phyloP scores from a whole-genome alignment of 2,113 vertebrate genomes.

The Leucosticte australis region DNA sequence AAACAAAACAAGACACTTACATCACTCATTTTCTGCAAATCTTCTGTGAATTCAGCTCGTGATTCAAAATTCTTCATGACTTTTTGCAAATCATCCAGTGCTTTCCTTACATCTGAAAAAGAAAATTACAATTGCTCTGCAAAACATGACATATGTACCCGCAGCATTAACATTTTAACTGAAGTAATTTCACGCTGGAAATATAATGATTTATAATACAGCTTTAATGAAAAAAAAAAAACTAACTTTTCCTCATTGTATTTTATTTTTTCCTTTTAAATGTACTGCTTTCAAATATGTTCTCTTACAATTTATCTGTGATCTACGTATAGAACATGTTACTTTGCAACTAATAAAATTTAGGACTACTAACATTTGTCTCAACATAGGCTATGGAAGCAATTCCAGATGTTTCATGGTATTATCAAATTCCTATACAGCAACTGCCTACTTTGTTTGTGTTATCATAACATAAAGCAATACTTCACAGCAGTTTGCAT shows the following conservation, averaged over 20 bases:
- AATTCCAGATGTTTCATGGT: conserved; percentile 16
- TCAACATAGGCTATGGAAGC: neutral
- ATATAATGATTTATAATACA: conserved; percentile 29
- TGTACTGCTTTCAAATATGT: neutral
- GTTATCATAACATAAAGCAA: conserved; percentile 9
- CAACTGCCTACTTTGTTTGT: neutral
- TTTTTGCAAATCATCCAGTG: conserved; percentile 86
- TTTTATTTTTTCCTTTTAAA: conserved; percentile 37
- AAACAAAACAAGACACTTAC: conserved; percentile 67
- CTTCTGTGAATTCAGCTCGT: conserved; percentile 81
- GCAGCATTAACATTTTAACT: conserved; percentile 43
- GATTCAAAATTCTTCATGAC: conserved; percentile 91
- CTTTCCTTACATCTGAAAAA: conserved; percentile 87
- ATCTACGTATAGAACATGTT: neutral
- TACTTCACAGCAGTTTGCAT: conserved; percentile 39
- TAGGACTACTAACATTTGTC: conserved; percentile 7
- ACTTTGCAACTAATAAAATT: conserved; percentile 27
- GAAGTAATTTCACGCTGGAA: conserved; percentile 35
- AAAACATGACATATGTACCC: conserved; percentile 24
- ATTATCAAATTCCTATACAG: conserved; percentile 25
- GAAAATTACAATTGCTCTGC: conserved; percentile 39
- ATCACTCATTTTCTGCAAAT: conserved; percentile 85
- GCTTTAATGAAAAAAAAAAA: neutral
- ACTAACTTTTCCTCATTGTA: neutral
- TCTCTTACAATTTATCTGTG: conserved; percentile 12